Evolutionary conservation across 2,888 invertebrate species (phyloP), one percentile per base, ranked within the genome.

Genomic region (Diarsia mendica): DNA sequence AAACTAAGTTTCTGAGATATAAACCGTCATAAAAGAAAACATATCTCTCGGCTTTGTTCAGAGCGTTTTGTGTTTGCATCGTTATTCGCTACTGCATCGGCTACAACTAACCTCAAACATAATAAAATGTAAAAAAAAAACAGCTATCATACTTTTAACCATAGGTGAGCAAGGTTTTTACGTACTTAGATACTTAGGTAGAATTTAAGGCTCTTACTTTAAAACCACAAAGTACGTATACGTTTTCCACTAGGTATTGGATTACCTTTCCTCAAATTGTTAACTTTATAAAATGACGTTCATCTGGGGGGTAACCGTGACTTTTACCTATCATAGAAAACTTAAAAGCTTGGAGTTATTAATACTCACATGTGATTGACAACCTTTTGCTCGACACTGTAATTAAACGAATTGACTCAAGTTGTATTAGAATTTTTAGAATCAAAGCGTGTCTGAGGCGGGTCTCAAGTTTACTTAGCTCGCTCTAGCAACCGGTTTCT

Each of bases 311-410:
- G n/a, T 4, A 39, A 39, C 2, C 11, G 53, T n/a, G 53, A 23
- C 6, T 5, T 23, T 23, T 23, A 23, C 23, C 55, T 55, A 23
- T 55, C 55, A 23, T 15, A 55, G 2, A 55, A 23, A 55, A 23
- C 13, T 28, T 55, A 33, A 66, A 33, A 20, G 3, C 15, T 48
- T 53, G 1, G 18, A 11, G 10, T 11, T 60, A 61, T 33, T 13
- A 13, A 28, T 55, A 81, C 80, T 84, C 18, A 81, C 85, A 68
- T 84, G 75, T 51, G 80, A 28, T 74, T 80, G 81, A 55, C 80
- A 81, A 39, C n/a, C 5, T 18, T 67, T 74, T 51, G 80, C 68
- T 33, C 9, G 75, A 67, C 80, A 81, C 80, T 80, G 61, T 44
- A 72, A 73, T 15, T 15, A 46, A 70, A 46, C 11, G 28, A 15